Base-by-base conservation (phyloP, 2,888 invertebrate genomes). In the Morpho deidamia region DNA sequence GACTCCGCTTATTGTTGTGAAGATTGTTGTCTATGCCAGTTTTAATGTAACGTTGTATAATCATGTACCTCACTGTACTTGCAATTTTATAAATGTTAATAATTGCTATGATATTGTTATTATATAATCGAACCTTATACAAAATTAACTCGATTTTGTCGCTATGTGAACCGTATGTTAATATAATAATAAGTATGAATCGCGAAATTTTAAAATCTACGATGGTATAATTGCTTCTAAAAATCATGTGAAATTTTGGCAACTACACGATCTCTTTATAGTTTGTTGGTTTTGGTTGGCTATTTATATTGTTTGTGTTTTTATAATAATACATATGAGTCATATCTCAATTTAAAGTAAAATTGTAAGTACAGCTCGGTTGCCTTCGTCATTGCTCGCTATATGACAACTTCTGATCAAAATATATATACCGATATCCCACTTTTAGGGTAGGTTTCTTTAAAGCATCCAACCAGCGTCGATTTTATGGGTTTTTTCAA, bases 21-120 rank as follows among this genome's bases (percentile, higher is more conserved):
- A 77, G 76, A 76, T 72, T 74, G 72, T 72, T 77, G 71, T 74
- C 68, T 69, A 69, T 65, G 69, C 68, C 68, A 69, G 73, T 72
- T 70, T 64, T 74, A 68, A 58, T 60, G 55, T 59, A 59, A 50
- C 51, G 46, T 49, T 9, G 12, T 50, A 39, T 54, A 43, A 41
- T 54, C 44, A 37, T 43, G 35, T 32, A 44, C 48, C 41, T 33
- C 35, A 44, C 47, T 55, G 47, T 57, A 44, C 42, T 53, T 50
- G 42, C 51, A 51, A 48, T 52, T 45, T 44, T 37, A 44, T 49
- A 14, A 40, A n/a, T 40, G 3, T 7, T 37, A 37, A n/a, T n/a
- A n/a, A n/a, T n/a, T n/a, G n/a, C n/a, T n/a, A n/a, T n/a, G n/a
- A n/a, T n/a, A n/a, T n/a, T n/a, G n/a, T n/a, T n/a, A n/a, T n/a